Percentiles rank a stretch among this genome's conserved stretches.
These are phyloP conservation scores for Sisyra nigra DNA, from an alignment of 2,888 invertebrate species.

Conservation along the genomic window DNA sequence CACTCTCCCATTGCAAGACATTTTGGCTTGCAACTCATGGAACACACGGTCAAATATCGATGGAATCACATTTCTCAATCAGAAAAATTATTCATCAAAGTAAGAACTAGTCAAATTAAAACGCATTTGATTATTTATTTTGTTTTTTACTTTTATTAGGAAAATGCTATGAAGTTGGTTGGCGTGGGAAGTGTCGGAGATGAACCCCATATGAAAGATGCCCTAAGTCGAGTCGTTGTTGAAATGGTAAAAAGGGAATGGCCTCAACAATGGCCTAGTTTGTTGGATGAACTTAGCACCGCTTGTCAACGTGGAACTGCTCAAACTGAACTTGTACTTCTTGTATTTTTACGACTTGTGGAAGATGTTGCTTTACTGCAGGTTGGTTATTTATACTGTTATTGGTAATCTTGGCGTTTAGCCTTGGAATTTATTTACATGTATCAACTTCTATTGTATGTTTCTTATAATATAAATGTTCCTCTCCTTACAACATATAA, in stretches of 20 bases:
- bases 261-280: constrained; percentile 92
- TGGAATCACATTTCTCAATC: constrained; percentile 81
- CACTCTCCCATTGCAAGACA: constrained; percentile 69
- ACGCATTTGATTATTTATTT: constrained; percentile 1
- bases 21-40: constrained; percentile 85
- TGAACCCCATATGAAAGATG: constrained; percentile 68
- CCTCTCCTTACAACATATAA: too few species aligned
- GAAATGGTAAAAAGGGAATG: constrained; percentile 95
- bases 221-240: constrained; percentile 77
- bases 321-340: constrained; percentile 79
- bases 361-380: constrained; percentile 88
- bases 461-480: too few species aligned
- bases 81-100: constrained; percentile 80
- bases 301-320: constrained; percentile 70
- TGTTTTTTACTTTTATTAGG: constrained; percentile 28
- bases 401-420: constrained; percentile 8
- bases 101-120: constrained; percentile 19
- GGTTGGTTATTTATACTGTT: constrained; percentile 26
- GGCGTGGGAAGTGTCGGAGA: constrained; percentile 60
- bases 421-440: too few species aligned
- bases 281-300: constrained; percentile 67
- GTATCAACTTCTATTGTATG: too few species aligned
- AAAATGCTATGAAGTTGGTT: constrained; percentile 75
- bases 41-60: constrained; percentile 81
- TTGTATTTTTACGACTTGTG: constrained; percentile 75